A percentile compares a stretch with the other conserved stretches of the same genome.
Evolutionary conservation across 2,888 invertebrate species (phyloP).

Genomic region (Cheilosia vernalis): DNA sequence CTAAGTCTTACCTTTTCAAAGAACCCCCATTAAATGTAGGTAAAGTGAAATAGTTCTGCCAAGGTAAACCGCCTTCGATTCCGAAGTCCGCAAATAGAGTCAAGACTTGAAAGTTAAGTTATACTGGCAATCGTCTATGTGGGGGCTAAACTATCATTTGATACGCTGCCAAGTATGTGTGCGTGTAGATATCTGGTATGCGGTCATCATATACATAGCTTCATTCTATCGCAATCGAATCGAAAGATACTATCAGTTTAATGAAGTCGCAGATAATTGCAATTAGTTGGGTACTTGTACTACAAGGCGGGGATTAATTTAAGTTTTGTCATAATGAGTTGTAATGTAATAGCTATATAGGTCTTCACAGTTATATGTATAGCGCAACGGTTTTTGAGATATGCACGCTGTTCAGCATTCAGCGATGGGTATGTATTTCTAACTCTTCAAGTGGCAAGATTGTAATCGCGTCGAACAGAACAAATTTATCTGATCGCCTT

Average conservation of each 20-base stretch:
- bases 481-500: not conserved
- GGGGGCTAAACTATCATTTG: conserved; percentile 25
- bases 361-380: not conserved
- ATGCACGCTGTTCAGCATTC: too few relatives aligned
- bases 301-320: conserved; percentile 35
- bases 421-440: too few relatives aligned
- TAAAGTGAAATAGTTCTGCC: conserved; percentile 18
- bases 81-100: not conserved
- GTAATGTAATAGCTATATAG: not conserved
- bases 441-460: too few relatives aligned
- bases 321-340: conserved; percentile 4
- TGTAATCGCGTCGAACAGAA: not conserved
- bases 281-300: conserved; percentile 30
- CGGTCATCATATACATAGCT: not conserved
- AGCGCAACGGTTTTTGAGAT: not conserved
- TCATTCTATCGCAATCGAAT: conserved; percentile 24
- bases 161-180: conserved; percentile 21
- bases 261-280: not conserved
- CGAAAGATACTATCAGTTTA: not conserved
- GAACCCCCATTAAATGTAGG: not conserved
- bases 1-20: not conserved
- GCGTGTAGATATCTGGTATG: conserved; percentile 8
- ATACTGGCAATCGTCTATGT: not conserved
- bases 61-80: conserved; percentile 43
- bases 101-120: conserved; percentile 1